Evolutionary conservation across 1,140 invertebrate species (phyloP), one percentile per base, ranked within the genome.

Genomic region (Sesamia nonagrioides): DNA sequence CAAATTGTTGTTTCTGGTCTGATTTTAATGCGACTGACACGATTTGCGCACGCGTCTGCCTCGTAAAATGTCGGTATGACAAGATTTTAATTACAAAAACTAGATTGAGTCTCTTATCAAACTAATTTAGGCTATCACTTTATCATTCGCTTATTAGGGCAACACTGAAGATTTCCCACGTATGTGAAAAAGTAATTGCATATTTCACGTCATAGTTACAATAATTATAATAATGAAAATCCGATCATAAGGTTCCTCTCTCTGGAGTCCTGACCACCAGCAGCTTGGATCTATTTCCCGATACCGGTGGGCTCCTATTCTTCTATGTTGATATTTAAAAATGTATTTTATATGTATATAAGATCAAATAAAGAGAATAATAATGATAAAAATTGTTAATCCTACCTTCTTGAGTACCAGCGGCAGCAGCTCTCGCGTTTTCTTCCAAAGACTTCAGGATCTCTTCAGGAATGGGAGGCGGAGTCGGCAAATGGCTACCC

Each of bases 401-500:
- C 18, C 81, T 89, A 94, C 93, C 93, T 92, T 94, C 93, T 90
- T 94, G 93, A 11, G 88, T 92, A 27, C 93, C 93, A 76, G 93
- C 87, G 6, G 93, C 92, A 15, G 93, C 93, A 42, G 93, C 93
- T 52, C 80, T 86, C 0, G 93, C 93, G 74, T 95, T 95, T 61
- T 93, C 85, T 82, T 95, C 91, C 66, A 95, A 89, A 11, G 94
- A 93, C 63, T 84, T 93, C 66, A 94, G 79, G 66, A 95, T 95
- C 77, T 93, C 94, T 54, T 92, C 92, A 72, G 95, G 95, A 68
- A 95, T 94, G 0, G 94, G 95, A 37, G 85, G 94, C 60, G 95
- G 93, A 27, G 94, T 95, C 7, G 95, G 95, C 54, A 95, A 85
- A 84, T 95, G 94, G 8, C 92, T 93, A 35, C 95, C 93, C 74